Percentiles rank a stretch among this genome's conserved stretches.
Evolutionary conservation across 2,888 invertebrate genomes (phyloP).

Genomic region (Tillus elongatus): DNA sequence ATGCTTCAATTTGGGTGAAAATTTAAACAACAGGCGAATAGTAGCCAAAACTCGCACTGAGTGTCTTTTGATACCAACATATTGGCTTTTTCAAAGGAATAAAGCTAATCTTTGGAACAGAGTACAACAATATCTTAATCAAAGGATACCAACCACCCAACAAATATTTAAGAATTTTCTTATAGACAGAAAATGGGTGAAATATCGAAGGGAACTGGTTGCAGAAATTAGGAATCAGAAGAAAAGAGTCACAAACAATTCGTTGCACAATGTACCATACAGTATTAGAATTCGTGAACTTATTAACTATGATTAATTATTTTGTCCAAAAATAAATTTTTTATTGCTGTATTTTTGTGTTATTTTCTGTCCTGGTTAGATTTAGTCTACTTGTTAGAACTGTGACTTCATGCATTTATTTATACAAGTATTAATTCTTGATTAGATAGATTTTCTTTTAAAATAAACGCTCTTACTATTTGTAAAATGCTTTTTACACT

Average conservation of each 20-base stretch:
- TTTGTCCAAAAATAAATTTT: no score
- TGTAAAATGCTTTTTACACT: no score
- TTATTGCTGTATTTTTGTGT: neutral
- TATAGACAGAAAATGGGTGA: constrained; percentile 48
- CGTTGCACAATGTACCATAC: constrained; percentile 55
- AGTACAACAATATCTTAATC: constrained; percentile 51
- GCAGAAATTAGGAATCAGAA: constrained; percentile 44
- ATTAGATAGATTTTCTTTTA: no score
- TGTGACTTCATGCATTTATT: no score
- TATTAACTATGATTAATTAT: constrained; percentile 1
- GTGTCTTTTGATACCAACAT: constrained; percentile 60
- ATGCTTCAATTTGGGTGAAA: constrained; percentile 63
- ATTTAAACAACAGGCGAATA: constrained; percentile 52
- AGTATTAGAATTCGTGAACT: constrained; percentile 51
- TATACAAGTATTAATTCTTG: no score
- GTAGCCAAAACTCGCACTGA: constrained; percentile 50
- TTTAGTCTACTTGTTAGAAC: no score
- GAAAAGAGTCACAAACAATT: constrained; percentile 48
- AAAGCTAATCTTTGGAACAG: constrained; percentile 56
- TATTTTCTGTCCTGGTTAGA: neutral
- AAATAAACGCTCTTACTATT: no score
- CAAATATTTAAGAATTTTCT: constrained; percentile 48
- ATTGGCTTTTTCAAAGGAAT: constrained; percentile 56
- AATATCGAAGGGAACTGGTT: constrained; percentile 46
- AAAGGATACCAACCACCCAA: constrained; percentile 50